phyloP scores from a whole-genome alignment of 2,797 vertebrate genomes.

The Sandelia bainsii region DNA sequence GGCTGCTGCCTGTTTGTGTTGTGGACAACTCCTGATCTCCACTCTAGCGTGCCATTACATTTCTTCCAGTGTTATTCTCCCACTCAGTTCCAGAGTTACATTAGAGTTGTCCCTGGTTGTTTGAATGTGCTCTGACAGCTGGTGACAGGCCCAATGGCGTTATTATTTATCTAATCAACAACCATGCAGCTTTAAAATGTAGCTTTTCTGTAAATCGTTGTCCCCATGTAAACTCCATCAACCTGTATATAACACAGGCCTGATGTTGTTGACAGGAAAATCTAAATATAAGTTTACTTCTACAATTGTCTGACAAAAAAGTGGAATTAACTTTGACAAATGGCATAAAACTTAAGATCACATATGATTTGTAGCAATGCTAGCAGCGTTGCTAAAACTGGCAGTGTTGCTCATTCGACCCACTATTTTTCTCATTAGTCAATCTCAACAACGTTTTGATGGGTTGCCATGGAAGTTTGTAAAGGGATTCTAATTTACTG shows the following conservation, averaged over 20 bases:
- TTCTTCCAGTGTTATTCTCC: conserved; percentile 53
- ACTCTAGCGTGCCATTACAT: conserved; percentile 54
- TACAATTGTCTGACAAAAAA: background rate
- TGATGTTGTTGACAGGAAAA: background rate
- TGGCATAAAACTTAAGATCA: background rate
- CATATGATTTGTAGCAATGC: background rate
- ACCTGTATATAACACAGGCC: conserved; percentile 13
- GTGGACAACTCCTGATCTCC: conserved; percentile 45
- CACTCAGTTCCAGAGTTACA: conserved; percentile 43
- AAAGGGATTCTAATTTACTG: too few relatives aligned
- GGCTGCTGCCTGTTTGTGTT: conserved; percentile 45
- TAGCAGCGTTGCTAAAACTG: background rate
- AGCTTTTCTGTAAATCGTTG: conserved; percentile 27
- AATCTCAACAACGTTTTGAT: too few relatives aligned
- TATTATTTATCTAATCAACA: conserved; percentile 64
- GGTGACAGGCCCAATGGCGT: conserved; percentile 52
- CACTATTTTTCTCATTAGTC: background rate
- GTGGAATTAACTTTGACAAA: background rate
- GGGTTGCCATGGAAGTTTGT: too few relatives aligned
- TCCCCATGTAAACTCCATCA: conserved; percentile 20
- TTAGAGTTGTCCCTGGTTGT: conserved; percentile 52
- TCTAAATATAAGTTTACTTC: background rate
- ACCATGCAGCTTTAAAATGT: conserved; percentile 37
- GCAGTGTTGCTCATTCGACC: background rate
- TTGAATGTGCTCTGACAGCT: conserved; percentile 62